A percentile compares a stretch with the other conserved stretches of the same genome.
Conservation (phyloP, 2,113 vertebrate species). For the Dissostichus mawsoni region DNA sequence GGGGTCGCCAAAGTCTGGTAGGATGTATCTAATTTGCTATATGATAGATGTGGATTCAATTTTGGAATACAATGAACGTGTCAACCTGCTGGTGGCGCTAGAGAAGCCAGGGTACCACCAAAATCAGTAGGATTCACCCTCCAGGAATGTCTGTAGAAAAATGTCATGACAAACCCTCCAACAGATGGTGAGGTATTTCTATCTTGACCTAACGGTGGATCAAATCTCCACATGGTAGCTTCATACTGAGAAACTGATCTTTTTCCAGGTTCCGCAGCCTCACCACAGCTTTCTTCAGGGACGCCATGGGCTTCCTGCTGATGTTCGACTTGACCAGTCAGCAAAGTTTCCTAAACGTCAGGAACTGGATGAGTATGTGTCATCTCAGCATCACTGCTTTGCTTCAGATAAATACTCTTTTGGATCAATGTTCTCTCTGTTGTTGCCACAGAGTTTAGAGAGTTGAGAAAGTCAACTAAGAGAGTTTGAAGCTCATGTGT, state of each 20-base stretch:
- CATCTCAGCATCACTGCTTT: conserved; percentile 23
- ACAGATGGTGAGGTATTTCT: not conserved
- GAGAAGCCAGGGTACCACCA: not conserved
- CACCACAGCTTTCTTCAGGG: conserved; percentile 96
- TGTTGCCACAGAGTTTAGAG: not conserved
- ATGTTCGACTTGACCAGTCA: conserved; percentile 97
- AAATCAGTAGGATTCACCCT: too few relatives aligned
- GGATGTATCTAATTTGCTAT: too few relatives aligned
- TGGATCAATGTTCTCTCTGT: conserved; percentile 5
- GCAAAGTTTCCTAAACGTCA: conserved; percentile 96
- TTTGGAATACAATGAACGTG: too few relatives aligned
- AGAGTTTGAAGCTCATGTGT: not conserved
- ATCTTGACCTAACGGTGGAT: not conserved
- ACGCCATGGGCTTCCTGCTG: conserved; percentile 96
- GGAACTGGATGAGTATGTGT: conserved; percentile 98
- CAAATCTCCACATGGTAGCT: not conserved
- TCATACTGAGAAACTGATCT: not conserved
- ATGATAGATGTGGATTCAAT: too few relatives aligned
- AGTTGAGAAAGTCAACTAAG: not conserved
- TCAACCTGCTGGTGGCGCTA: not conserved
- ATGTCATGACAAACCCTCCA: not conserved
- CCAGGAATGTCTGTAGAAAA: not conserved
- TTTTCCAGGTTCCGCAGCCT: conserved; percentile 89
- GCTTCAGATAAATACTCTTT: conserved; percentile 14
- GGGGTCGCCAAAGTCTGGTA: too few relatives aligned